Conservation (phyloP, 2,888 invertebrate species). For the Patella caerulea region DNA sequence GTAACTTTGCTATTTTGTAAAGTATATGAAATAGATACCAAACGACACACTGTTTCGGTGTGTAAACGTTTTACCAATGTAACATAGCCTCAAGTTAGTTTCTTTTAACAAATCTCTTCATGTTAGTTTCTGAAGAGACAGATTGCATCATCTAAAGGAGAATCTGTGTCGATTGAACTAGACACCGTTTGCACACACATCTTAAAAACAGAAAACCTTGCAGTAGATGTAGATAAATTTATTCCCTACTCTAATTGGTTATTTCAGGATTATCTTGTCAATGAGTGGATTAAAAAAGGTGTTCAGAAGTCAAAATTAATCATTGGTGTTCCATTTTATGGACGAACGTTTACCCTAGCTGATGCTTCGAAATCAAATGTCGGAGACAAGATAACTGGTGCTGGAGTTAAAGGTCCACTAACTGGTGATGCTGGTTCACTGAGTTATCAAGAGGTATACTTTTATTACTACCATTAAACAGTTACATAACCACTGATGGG, state of each 20-base stretch:
- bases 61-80: no score
- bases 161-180: no score
- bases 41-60: background rate
- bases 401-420: conserved; percentile 34
- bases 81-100: no score
- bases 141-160: no score
- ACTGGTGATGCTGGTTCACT: conserved; percentile 44
- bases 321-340: conserved; percentile 95
- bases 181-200: no score
- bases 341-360: conserved; percentile 87
- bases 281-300: conserved; percentile 76
- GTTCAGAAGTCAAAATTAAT: conserved; percentile 90
- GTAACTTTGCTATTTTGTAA: no score
- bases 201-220: no score
- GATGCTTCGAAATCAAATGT: conserved; percentile 70
- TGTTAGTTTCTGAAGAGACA: no score
- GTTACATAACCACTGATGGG: no score
- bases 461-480: no score
- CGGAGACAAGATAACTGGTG: conserved; percentile 36
- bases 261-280: conserved; percentile 42
- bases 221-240: no score
- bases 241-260: background rate
- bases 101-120: no score
- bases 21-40: background rate
- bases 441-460: conserved; percentile 49